Conservation (phyloP, 2,888 invertebrate genomes). For the Saturnia japonica region DNA sequence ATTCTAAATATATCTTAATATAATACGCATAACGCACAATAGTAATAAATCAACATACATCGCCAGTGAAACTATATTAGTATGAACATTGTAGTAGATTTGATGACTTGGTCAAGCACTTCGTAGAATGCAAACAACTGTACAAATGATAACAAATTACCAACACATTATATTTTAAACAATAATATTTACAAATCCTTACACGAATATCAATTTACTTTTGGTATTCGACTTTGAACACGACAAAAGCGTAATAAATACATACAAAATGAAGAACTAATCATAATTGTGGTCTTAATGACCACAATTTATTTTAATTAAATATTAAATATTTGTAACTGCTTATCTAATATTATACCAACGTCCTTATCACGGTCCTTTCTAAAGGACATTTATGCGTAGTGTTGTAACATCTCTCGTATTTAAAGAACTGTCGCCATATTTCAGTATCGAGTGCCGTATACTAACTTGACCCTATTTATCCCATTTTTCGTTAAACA, state of each 20-base stretch:
- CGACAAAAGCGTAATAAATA: not conserved
- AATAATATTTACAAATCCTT: slow-evolving; percentile 7
- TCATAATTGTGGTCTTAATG: not conserved
- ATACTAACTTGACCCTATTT: too few relatives aligned
- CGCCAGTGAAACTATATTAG: not conserved
- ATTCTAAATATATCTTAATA: not conserved
- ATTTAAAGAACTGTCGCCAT: too few relatives aligned
- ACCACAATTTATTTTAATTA: too few relatives aligned
- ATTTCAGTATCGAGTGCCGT: too few relatives aligned
- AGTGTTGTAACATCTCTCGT: too few relatives aligned
- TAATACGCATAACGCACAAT: not conserved
- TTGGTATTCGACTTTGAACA: not conserved
- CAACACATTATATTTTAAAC: not conserved
- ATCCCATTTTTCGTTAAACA: too few relatives aligned
- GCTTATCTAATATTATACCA: too few relatives aligned
- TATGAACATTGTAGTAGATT: not conserved
- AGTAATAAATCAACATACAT: not conserved
- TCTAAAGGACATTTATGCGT: too few relatives aligned
- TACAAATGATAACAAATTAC: slow-evolving; percentile 2
- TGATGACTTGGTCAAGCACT: not conserved
- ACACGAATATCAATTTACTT: not conserved
- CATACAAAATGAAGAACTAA: not conserved
- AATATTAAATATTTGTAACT: too few relatives aligned
- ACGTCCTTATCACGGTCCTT: too few relatives aligned
- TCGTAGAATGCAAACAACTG: slow-evolving; percentile 1